Evolutionary conservation across 2,888 invertebrate genomes (phyloP).

Genomic region (Amblyteles armatorius): DNA sequence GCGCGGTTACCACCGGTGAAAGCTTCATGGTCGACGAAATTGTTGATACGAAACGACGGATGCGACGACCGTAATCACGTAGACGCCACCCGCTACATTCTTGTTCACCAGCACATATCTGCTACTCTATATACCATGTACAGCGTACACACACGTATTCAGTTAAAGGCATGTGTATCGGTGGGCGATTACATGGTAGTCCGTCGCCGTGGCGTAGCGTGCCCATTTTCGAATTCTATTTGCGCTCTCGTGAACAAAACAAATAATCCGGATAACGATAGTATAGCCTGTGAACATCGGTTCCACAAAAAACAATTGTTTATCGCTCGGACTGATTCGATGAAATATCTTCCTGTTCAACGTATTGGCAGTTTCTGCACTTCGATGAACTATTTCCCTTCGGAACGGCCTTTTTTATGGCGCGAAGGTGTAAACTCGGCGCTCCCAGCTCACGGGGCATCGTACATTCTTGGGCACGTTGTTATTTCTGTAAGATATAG

Average conservation of each 20-base stretch:
- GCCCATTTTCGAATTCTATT: constrained; percentile 25
- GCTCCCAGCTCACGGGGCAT: too few species aligned
- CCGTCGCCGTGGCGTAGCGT: not conserved
- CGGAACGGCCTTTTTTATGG: not conserved
- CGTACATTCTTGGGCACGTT: not conserved
- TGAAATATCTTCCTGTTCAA: not conserved
- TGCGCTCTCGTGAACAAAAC: not conserved
- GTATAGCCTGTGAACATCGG: not conserved
- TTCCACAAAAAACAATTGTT: not conserved
- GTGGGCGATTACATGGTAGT: constrained; percentile 1
- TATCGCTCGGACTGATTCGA: not conserved
- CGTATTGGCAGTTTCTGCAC: not conserved
- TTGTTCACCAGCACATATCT: constrained; percentile 16
- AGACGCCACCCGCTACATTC: not conserved
- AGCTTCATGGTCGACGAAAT: constrained; percentile 21
- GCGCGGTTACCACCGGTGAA: not conserved
- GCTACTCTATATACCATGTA: not conserved
- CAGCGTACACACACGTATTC: not conserved
- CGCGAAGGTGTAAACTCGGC: not conserved
- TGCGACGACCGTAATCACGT: constrained; percentile 43
- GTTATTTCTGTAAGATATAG: constrained; percentile 27
- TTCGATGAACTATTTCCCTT: not conserved
- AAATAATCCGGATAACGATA: not conserved
- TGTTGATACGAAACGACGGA: constrained; percentile 36
- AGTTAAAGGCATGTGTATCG: not conserved